Percentiles rank a stretch among this genome's conserved stretches.
phyloP scores from a whole-genome alignment of 2,797 vertebrate species.

The Chelmon rostratus region DNA sequence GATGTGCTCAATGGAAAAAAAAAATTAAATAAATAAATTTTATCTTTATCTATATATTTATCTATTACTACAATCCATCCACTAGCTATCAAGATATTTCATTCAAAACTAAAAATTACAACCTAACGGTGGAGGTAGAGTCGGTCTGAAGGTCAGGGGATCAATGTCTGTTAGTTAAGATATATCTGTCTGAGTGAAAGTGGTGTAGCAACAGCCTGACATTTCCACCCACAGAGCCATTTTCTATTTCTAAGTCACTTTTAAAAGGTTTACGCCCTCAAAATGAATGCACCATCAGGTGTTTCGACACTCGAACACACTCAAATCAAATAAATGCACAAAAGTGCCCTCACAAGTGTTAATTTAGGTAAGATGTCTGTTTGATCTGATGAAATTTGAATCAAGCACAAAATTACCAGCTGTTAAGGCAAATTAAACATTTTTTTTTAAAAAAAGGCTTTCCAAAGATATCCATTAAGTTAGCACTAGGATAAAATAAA shows the following conservation, averaged over 20 bases:
- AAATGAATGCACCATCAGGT: no score
- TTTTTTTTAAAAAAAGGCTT: no score
- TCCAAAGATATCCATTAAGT: neutral
- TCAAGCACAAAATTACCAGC: neutral
- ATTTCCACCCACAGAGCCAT: neutral
- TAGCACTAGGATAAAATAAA: constrained; percentile 5
- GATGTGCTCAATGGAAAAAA: no score
- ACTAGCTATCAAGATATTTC: neutral
- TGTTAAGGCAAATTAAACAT: constrained; percentile 12
- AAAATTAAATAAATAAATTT: no score
- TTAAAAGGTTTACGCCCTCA: no score
- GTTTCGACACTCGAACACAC: neutral
- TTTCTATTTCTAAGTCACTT: neutral
- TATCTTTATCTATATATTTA: no score
- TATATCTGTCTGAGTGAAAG: neutral
- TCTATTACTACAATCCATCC: neutral
- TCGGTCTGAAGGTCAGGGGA: neutral
- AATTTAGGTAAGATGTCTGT: neutral
- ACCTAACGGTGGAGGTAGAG: neutral
- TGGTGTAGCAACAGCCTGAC: neutral
- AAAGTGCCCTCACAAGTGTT: neutral
- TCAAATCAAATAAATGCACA: neutral
- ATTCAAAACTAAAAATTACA: neutral
- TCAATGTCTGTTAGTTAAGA: neutral
- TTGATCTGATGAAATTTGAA: neutral